Percentiles rank a stretch among this genome's conserved stretches.
These are phyloP conservation scores for Oryzias sinensis DNA, from an alignment of 2,797 vertebrate genomes.

Conservation along the genomic window DNA sequence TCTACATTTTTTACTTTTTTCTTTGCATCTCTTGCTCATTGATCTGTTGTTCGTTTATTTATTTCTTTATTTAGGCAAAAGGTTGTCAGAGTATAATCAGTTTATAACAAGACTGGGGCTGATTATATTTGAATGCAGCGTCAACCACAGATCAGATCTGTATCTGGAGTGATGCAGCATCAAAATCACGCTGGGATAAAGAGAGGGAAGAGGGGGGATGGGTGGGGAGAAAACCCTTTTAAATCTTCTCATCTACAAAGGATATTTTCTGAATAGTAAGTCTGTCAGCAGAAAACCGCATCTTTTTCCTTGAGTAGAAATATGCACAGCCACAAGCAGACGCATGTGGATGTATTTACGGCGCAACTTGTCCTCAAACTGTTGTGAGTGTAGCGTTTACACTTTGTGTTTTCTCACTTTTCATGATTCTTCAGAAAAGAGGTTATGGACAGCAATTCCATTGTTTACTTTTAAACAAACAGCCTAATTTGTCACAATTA, in stretches of 20 bases:
- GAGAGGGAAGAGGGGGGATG: constrained; percentile 16
- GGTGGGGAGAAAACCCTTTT: constrained; percentile 44
- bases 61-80: constrained; percentile 42
- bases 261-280: constrained; percentile 74
- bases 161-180: constrained; percentile 61
- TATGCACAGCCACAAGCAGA: constrained; percentile 76
- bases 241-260: constrained; percentile 77
- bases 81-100: constrained; percentile 64
- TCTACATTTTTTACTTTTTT: constrained; percentile 51
- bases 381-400: constrained; percentile 67
- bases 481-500: constrained; percentile 61
- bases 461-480: constrained; percentile 47
- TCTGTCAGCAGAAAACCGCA: constrained; percentile 73
- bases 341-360: constrained; percentile 80
- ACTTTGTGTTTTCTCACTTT: constrained; percentile 48
- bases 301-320: constrained; percentile 78
- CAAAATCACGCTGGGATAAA: constrained; percentile 53
- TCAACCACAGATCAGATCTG: constrained; percentile 59
- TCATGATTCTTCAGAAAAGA: constrained; percentile 26
- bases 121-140: constrained; percentile 66
- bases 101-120: constrained; percentile 57
- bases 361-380: constrained; percentile 65
- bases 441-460: constrained; percentile 54
- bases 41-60: constrained; percentile 41
- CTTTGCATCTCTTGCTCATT: constrained; percentile 50